These are phyloP conservation scores for Herpailurus yagouaroundi DNA, from an alignment of 2,113 vertebrate species.

Conservation along the genomic window DNA sequence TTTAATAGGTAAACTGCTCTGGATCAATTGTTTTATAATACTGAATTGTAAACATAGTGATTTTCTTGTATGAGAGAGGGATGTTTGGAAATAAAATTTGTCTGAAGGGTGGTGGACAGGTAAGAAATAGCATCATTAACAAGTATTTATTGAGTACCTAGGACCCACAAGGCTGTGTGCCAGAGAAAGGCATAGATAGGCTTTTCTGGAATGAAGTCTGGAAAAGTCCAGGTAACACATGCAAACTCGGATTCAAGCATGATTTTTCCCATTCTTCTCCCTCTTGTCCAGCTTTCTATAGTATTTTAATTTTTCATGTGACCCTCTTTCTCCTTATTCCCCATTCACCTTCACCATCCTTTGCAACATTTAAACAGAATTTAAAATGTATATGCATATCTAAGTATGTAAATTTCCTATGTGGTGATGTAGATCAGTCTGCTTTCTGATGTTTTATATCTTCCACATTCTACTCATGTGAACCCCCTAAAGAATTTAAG, in stretches of 20 bases:
- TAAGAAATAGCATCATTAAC: neutral
- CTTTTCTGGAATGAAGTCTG: neutral
- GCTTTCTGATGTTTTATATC: neutral
- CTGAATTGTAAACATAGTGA: neutral
- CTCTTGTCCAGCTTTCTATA: neutral
- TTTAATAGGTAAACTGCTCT: neutral
- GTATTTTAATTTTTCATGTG: neutral
- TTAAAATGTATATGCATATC: neutral
- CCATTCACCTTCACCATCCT: neutral
- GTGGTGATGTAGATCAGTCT: neutral
- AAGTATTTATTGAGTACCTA: neutral
- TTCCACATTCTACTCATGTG: neutral
- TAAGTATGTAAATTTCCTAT: neutral
- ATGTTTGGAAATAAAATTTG: neutral
- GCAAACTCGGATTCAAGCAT: neutral
- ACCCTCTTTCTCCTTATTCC: neutral
- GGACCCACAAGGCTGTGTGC: neutral
- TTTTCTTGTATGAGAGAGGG: neutral
- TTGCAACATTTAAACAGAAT: neutral
- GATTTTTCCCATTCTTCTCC: neutral
- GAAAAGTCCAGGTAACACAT: neutral
- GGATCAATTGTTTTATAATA: slow-evolving; percentile 13
- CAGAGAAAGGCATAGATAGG: neutral
- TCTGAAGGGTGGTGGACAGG: neutral
- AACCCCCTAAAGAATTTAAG: neutral